A percentile compares a stretch with the other conserved stretches of the same genome.
Conservation (phyloP, 2,113 vertebrate species). For the Monopterus albus region DNA sequence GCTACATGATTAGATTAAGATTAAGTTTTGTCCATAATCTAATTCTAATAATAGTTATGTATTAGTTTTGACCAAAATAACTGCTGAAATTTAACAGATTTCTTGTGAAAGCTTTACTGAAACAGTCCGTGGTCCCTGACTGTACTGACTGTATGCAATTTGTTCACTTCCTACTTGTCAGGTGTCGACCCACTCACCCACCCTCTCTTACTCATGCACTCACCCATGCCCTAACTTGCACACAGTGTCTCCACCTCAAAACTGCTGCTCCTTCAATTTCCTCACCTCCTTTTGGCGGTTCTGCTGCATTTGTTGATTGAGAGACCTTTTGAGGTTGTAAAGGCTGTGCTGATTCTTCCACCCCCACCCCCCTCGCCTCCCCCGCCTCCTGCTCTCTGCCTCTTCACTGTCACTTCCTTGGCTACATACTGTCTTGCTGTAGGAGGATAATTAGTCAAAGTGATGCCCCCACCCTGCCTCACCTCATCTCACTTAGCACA, state of each 20-base stretch:
- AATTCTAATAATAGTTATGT: too few relatives aligned
- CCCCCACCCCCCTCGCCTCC: neutral
- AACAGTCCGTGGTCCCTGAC: neutral
- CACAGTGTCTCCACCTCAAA: constrained; percentile 6
- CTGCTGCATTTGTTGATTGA: constrained; percentile 63
- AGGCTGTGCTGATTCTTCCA: constrained; percentile 5
- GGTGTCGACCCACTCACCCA: neutral
- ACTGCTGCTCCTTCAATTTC: constrained; percentile 61
- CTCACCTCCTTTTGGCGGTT: constrained; percentile 43
- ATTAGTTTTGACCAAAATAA: neutral
- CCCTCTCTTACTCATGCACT: neutral
- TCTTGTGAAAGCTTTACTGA: neutral
- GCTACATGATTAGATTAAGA: too few relatives aligned
- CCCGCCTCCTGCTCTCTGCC: neutral
- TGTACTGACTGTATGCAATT: neutral
- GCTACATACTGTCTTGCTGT: constrained; percentile 53
- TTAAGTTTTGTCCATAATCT: too few relatives aligned
- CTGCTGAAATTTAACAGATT: too few relatives aligned
- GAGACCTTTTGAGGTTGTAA: constrained; percentile 44
- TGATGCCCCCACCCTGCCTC: constrained; percentile 40
- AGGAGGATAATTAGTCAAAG: constrained; percentile 74
- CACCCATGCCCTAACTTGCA: neutral
- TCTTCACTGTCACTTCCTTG: constrained; percentile 53
- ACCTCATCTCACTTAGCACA: constrained; percentile 22
- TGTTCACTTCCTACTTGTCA: neutral